Percentiles rank a stretch among this genome's conserved stretches.
Evolutionary conservation across 92 coral and sea anemone species (phyloP).

Genomic region (Actinernus sp.): DNA sequence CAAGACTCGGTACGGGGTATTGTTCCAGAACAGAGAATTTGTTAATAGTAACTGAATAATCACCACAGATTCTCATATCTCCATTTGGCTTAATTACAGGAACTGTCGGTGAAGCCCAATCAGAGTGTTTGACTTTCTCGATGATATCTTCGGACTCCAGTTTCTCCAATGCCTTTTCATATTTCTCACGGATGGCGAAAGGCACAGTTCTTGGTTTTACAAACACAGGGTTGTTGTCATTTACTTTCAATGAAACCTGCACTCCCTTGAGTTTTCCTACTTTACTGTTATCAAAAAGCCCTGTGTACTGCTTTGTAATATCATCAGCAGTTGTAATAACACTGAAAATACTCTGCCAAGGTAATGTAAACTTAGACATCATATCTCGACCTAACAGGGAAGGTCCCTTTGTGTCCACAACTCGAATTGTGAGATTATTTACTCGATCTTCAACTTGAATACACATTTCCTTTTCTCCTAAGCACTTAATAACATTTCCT

Average conservation of each 20-base stretch:
- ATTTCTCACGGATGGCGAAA: constrained; percentile 51
- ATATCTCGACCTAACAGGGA: constrained; percentile 48
- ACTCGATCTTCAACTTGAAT: constrained; percentile 49
- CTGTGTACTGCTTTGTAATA: constrained; percentile 39
- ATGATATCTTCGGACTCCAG: constrained; percentile 42
- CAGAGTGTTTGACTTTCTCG: constrained; percentile 55
- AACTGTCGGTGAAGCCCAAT: constrained; percentile 60
- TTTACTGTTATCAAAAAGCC: constrained; percentile 36
- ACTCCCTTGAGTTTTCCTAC: constrained; percentile 60
- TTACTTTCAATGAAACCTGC: constrained; percentile 40
- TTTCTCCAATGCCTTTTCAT: constrained; percentile 34
- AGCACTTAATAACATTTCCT: constrained; percentile 30
- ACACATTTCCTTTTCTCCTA: constrained; percentile 39
- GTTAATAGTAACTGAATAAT: constrained; percentile 53
- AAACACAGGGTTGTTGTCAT: constrained; percentile 25
- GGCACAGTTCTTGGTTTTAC: constrained; percentile 44
- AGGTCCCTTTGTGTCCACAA: constrained; percentile 50
- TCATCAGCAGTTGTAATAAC: constrained; percentile 32
- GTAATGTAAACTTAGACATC: constrained; percentile 47
- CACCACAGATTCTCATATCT: constrained; percentile 31
- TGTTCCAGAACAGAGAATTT: constrained; percentile 37
- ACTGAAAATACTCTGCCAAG: constrained; percentile 37
- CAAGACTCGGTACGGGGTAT: constrained; percentile 46
- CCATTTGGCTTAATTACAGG: constrained; percentile 49
- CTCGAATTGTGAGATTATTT: constrained; percentile 15